Base-by-base conservation (phyloP, 1,140 invertebrate genomes). In the Nasonia giraulti region DNA sequence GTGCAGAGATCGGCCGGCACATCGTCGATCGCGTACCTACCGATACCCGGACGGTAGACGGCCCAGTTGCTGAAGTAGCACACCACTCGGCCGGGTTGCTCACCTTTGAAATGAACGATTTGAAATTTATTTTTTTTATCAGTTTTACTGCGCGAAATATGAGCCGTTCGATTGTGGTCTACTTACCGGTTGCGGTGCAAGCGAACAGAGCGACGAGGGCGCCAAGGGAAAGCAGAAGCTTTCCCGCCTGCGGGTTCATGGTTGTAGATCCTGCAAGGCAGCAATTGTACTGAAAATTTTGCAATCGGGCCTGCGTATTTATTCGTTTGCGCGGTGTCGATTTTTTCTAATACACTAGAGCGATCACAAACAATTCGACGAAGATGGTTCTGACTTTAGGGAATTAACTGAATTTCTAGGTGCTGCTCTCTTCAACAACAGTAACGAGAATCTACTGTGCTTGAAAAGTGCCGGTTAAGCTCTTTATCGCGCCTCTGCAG, bases 61-160 rank as follows among this genome's bases (percentile, higher is more conserved):
- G 97, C 97, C 97, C 97, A 98, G 89, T 97, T 98, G 89, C 96
- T 97, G 93, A 97, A 98, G 93, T 98, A 98, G 89, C 97, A 98
- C 40, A 97, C 96, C 76, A 97, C 68, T 75, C 86, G 68, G 12
- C 68, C 68, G 2, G 23, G 23, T 31, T 71, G 68, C 10, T 71
- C 68, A 14, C 68, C 68, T 62, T 62, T 71, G 68, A 23, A 23
- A 23, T 23, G 68, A 10, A 23, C 1, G 33, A 17, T 69, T 69
- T 10, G 7, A 66, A 37, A 37, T 37, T 37, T 37, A 37, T 27
- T 62, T 62, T n/a, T 62, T 66, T 66, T 20, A 20, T 66, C 20
- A 14, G 14, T 44, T 7, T 7, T 44, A 44, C 33, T 37, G 33
- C 5, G 5, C 4, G 33, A 37, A 37, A 23, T 73, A 33, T 31